These are phyloP conservation scores for Eledona agricola DNA, from an alignment of 2,888 invertebrate genomes.

Conservation along the genomic window DNA sequence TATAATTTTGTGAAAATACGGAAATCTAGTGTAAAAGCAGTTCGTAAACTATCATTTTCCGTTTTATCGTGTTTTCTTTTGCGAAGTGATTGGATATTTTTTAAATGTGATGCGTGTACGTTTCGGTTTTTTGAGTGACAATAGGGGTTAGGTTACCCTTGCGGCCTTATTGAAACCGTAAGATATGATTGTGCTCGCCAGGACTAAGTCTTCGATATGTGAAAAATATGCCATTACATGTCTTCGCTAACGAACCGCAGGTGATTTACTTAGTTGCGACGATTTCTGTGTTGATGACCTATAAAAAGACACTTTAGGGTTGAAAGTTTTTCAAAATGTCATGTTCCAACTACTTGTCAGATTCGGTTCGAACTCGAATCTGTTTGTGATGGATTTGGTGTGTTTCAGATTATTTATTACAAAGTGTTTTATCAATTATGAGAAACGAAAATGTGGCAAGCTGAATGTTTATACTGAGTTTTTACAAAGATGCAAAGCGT, in stretches of 20 bases:
- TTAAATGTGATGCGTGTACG: slow-evolving; percentile 39
- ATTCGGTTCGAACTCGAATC: slow-evolving; percentile 40
- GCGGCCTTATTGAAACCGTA: slow-evolving; percentile 59
- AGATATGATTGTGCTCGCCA: slow-evolving; percentile 50
- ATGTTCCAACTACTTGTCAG: slow-evolving; percentile 55
- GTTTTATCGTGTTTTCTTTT: slow-evolving; percentile 36
- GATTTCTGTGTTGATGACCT: slow-evolving; percentile 45
- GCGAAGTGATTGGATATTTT: slow-evolving; percentile 37
- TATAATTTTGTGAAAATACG: slow-evolving; percentile 60
- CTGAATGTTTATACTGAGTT: slow-evolving; percentile 62
- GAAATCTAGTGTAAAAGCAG: slow-evolving; percentile 45
- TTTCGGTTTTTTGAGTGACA: slow-evolving; percentile 51
- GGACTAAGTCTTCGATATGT: slow-evolving; percentile 51
- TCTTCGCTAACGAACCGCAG: slow-evolving; percentile 44
- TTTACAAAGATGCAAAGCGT: slow-evolving; percentile 71
- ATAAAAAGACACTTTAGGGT: slow-evolving; percentile 46
- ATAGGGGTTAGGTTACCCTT: slow-evolving; percentile 63
- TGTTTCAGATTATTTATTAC: slow-evolving; percentile 24
- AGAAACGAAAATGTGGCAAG: slow-evolving; percentile 55
- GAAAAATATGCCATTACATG: slow-evolving; percentile 48
- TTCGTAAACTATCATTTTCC: slow-evolving; percentile 40
- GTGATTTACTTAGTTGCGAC: slow-evolving; percentile 44
- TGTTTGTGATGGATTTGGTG: slow-evolving; percentile 9
- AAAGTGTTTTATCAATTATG: slow-evolving; percentile 30
- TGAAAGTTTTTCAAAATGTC: slow-evolving; percentile 45